phyloP scores from a whole-genome alignment of 2,888 invertebrate genomes.

The Omphaloscelis lunosa region DNA sequence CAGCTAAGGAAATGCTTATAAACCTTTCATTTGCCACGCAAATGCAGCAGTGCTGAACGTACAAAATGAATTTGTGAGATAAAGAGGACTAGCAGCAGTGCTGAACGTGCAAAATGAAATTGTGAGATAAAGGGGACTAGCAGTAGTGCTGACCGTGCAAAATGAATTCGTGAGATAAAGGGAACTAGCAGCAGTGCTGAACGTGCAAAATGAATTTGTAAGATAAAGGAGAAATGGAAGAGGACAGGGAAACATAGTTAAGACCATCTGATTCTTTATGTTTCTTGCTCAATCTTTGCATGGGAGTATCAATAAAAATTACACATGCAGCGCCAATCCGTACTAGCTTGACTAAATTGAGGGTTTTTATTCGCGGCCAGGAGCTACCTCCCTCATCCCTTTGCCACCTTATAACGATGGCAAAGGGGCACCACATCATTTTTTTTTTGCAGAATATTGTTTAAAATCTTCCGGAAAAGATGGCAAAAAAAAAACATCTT shows the following conservation, averaged over 20 bases:
- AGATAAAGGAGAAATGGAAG: neutral
- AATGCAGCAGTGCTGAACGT: constrained; percentile 13
- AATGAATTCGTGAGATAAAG: neutral
- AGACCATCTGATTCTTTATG: neutral
- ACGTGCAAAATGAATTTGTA: neutral
- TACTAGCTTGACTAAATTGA: no score
- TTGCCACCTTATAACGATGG: neutral
- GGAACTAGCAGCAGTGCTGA: neutral
- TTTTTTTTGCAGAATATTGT: no score
- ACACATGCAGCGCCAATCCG: neutral
- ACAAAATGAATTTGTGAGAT: neutral
- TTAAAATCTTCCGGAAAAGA: no score
- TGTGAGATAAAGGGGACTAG: neutral
- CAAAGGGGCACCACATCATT: neutral
- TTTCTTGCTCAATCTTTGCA: neutral
- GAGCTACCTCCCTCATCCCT: no score
- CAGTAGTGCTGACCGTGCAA: neutral
- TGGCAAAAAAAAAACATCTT: neutral
- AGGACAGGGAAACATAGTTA: neutral
- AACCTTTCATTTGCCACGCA: constrained; percentile 41
- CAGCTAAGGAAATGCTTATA: constrained; percentile 37
- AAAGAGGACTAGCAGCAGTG: neutral
- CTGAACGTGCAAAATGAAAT: neutral
- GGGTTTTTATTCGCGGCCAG: no score
- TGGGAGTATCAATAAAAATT: neutral